Evolutionary conservation across 1,140 invertebrate species (phyloP).

Genomic region (Theocolax elegans): DNA sequence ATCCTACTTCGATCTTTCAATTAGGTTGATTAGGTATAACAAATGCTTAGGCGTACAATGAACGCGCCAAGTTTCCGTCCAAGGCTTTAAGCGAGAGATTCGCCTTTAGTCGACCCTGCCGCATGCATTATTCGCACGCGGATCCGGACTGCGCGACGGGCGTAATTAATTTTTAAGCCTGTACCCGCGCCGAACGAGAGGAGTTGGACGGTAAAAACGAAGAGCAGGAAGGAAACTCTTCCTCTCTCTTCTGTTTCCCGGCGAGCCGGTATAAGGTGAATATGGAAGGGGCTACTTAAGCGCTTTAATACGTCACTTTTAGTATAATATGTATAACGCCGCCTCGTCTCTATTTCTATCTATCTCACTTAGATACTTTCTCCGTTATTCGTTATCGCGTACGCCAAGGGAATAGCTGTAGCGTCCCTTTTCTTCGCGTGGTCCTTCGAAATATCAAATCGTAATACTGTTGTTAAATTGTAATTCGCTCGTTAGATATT

Average conservation of each 20-base stretch:
- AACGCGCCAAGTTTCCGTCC: slow-evolving; percentile 16
- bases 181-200: not conserved
- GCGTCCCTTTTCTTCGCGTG: too few relatives aligned
- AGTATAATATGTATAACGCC: not conserved
- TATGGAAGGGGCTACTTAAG: slow-evolving; percentile 15
- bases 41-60: not conserved
- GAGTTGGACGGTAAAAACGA: not conserved
- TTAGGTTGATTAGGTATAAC: not conserved
- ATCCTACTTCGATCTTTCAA: not conserved
- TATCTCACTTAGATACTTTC: too few relatives aligned
- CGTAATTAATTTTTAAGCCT: slow-evolving; percentile 47
- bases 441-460: too few relatives aligned
- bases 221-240: not conserved
- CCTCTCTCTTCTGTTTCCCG: not conserved
- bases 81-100: not conserved
- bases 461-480: too few relatives aligned
- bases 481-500: too few relatives aligned
- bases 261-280: not conserved
- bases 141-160: slow-evolving; percentile 37
- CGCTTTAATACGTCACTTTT: slow-evolving; percentile 30
- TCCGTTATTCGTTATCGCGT: too few relatives aligned
- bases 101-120: not conserved
- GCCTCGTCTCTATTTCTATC: too few relatives aligned
- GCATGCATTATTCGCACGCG: slow-evolving; percentile 41
- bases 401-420: too few relatives aligned